A percentile compares a stretch with the other conserved stretches of the same genome.
These are phyloP conservation scores for Diplosoma virens DNA, from an alignment of 23 tunicate genomes.

Conservation along the genomic window DNA sequence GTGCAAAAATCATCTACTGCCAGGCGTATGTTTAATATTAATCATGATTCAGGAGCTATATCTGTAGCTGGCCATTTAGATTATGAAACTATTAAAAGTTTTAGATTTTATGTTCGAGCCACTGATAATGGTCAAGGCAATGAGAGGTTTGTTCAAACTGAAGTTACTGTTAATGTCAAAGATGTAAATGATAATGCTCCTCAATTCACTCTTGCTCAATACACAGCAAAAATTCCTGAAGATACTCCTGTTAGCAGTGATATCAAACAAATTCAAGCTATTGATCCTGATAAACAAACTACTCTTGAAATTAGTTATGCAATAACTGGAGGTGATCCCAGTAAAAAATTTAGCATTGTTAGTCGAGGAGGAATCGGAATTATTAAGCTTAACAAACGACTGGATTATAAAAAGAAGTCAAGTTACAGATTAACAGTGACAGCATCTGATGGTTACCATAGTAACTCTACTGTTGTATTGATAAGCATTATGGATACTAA, in stretches of 20 bases:
- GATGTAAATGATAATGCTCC: constrained; percentile 90
- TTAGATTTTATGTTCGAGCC: constrained; percentile 55
- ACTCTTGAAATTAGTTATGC: constrained; percentile 35
- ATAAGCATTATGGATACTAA: constrained; percentile 72
- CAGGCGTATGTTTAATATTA: constrained; percentile 40
- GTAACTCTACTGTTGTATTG: constrained; percentile 30
- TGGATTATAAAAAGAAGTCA: constrained; percentile 54
- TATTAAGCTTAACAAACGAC: constrained; percentile 27
- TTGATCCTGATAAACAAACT: constrained; percentile 51
- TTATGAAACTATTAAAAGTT: constrained; percentile 50
- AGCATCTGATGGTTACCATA: constrained; percentile 55
- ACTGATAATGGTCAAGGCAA: constrained; percentile 49
- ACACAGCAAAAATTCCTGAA: constrained; percentile 49
- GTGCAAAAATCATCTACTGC: neutral
- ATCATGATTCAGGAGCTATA: constrained; percentile 40
- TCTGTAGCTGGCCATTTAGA: constrained; percentile 46
- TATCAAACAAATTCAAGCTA: constrained; percentile 40
- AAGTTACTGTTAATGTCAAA: constrained; percentile 42
- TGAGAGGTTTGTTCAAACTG: constrained; percentile 6
- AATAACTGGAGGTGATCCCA: constrained; percentile 43
- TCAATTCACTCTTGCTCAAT: constrained; percentile 23
- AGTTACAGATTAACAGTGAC: constrained; percentile 35
- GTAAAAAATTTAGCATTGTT: constrained; percentile 47
- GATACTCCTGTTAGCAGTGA: constrained; percentile 27
- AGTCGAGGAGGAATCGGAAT: constrained; percentile 38